phyloP scores from a whole-genome alignment of 2,888 invertebrate species.

The Tenthredo livida region DNA sequence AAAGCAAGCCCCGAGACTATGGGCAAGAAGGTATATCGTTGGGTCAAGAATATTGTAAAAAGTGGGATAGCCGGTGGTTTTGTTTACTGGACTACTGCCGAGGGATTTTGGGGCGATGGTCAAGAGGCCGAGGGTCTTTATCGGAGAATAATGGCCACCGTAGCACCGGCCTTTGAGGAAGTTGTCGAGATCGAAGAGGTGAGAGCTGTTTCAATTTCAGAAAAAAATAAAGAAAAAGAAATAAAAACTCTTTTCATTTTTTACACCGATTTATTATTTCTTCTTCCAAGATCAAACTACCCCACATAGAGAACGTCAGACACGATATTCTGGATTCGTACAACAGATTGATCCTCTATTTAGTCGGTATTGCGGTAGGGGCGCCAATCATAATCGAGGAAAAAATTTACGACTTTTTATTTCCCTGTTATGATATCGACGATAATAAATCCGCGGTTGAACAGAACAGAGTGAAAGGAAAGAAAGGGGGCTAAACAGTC shows the following conservation, averaged over 20 bases:
- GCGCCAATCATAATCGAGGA: slow-evolving; percentile 60
- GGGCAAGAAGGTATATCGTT: slow-evolving; percentile 53
- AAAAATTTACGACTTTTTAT: slow-evolving; percentile 59
- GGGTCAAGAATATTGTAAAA: slow-evolving; percentile 72
- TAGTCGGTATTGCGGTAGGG: slow-evolving; percentile 61
- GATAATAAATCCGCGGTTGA: neutral
- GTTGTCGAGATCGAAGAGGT: neutral
- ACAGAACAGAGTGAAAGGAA: neutral
- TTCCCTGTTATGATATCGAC: slow-evolving; percentile 53
- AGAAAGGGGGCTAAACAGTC: neutral
- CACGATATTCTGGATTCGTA: slow-evolving; percentile 63
- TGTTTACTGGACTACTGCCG: slow-evolving; percentile 76
- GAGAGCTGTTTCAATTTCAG: neutral
- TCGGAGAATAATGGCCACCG: slow-evolving; percentile 62
- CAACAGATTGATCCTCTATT: slow-evolving; percentile 63
- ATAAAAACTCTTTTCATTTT: neutral
- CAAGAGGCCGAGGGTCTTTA: slow-evolving; percentile 76
- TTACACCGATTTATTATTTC: neutral
- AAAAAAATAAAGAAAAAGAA: slow-evolving; percentile 12
- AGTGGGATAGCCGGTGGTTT: slow-evolving; percentile 73
- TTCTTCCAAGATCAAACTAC: slow-evolving; percentile 60
- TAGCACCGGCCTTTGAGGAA: slow-evolving; percentile 56
- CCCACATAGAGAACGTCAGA: slow-evolving; percentile 62
- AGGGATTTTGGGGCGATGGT: slow-evolving; percentile 78
- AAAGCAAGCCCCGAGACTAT: slow-evolving; percentile 55